phyloP scores from a whole-genome alignment of 1,140 invertebrate genomes.

The Drosophila punjabiensis region DNA sequence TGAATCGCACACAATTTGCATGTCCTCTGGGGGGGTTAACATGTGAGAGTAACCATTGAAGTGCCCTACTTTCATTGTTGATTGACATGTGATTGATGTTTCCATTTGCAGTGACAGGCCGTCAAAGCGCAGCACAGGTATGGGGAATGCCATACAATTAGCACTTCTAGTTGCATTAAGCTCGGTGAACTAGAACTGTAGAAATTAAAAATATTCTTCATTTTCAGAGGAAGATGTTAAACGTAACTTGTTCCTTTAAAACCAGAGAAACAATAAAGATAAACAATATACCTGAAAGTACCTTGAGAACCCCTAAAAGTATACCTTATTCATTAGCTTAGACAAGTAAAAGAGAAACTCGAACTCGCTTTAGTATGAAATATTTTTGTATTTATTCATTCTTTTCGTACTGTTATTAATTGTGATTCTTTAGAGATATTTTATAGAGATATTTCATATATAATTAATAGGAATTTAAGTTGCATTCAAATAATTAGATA shows the following conservation, averaged over 20 bases:
- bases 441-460: constrained; percentile 78
- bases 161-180: not conserved
- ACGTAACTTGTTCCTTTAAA: not conserved
- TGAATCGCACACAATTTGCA: constrained; percentile 76
- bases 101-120: constrained; percentile 71
- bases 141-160: not conserved
- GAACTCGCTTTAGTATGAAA: constrained; percentile 66
- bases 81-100: constrained; percentile 84
- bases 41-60: constrained; percentile 60
- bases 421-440: constrained; percentile 78
- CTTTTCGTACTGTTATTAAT: constrained; percentile 72
- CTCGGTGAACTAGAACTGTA: not conserved
- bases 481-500: constrained; percentile 78
- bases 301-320: constrained; percentile 47
- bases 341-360: not conserved
- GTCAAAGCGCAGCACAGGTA: constrained; percentile 15
- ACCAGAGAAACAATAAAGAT: not conserved
- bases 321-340: constrained; percentile 15
- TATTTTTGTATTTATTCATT: constrained; percentile 75
- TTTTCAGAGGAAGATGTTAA: too few relatives aligned
- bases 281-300: not conserved
- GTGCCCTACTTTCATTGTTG: constrained; percentile 75
- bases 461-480: constrained; percentile 84
- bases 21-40: constrained; percentile 63
- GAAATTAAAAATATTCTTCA: not conserved